Percentiles rank a stretch among this genome's conserved stretches.
These are phyloP conservation scores for Blera fallax DNA, from an alignment of 2,888 invertebrate species.

Conservation along the genomic window DNA sequence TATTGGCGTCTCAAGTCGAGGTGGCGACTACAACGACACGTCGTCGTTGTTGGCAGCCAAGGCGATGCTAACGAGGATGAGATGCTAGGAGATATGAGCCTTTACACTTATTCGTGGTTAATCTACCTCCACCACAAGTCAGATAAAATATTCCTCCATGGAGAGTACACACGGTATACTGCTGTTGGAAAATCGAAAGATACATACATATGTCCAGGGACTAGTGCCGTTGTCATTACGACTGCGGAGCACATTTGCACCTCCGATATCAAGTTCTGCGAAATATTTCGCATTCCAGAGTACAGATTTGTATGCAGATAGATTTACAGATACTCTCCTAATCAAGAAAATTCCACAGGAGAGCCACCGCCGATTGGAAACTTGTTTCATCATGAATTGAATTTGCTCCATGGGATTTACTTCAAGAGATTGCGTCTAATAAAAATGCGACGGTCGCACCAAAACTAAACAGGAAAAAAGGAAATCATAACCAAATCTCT, in stretches of 20 bases:
- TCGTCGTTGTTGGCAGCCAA: too few relatives aligned
- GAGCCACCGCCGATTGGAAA: neutral
- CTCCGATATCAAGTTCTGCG: neutral
- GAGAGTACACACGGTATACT: neutral
- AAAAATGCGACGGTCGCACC: too few relatives aligned
- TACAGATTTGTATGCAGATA: neutral
- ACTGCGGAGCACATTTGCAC: neutral
- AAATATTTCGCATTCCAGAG: constrained; percentile 2
- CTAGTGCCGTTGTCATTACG: neutral
- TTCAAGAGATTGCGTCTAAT: neutral
- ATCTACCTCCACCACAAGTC: constrained; percentile 34
- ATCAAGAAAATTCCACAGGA: neutral
- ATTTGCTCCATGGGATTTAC: neutral
- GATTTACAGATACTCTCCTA: neutral
- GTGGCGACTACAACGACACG: constrained; percentile 21
- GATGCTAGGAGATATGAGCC: constrained; percentile 20
- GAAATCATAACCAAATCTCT: too few relatives aligned
- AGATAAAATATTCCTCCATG: constrained; percentile 17
- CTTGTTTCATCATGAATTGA: neutral
- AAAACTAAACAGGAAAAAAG: too few relatives aligned
- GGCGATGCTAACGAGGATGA: neutral
- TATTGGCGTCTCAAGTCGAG: constrained; percentile 60
- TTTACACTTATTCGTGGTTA: constrained; percentile 50
- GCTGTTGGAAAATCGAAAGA: constrained; percentile 15
- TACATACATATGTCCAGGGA: constrained; percentile 41